Conservation (phyloP, 2,113 vertebrate genomes). For the Tychaedon coryphoeus region DNA sequence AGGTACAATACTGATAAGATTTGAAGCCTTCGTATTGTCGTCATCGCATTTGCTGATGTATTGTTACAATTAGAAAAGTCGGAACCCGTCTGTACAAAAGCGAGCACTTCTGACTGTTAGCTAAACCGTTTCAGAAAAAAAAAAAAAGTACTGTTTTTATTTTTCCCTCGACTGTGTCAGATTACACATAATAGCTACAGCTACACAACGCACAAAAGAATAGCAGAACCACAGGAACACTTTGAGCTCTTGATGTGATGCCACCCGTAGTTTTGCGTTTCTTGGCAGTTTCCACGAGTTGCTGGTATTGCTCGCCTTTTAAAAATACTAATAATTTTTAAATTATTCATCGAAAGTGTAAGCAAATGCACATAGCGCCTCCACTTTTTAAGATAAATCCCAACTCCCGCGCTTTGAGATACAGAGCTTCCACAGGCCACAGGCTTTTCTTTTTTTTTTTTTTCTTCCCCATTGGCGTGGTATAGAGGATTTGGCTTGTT, state of each 20-base stretch:
- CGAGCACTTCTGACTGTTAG: not conserved
- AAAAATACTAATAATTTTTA: not conserved
- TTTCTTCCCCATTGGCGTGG: not conserved
- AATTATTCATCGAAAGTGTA: not conserved
- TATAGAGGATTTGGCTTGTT: not conserved
- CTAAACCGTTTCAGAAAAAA: not conserved
- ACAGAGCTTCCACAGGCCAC: rapidly evolving
- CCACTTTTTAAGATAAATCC: not conserved
- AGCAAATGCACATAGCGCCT: not conserved
- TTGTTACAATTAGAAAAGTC: not conserved
- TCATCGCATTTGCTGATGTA: not conserved
- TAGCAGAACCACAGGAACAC: not conserved
- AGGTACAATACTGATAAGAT: not conserved
- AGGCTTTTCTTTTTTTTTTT: not conserved
- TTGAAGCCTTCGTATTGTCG: not conserved
- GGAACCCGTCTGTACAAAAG: not conserved
- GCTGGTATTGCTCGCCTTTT: not conserved
- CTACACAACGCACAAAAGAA: not conserved
- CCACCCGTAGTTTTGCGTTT: not conserved
- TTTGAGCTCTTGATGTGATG: not conserved
- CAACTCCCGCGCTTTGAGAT: not conserved
- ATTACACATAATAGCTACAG: not conserved
- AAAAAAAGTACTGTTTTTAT: not conserved
- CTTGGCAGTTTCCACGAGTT: not conserved
- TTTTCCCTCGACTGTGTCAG: not conserved